These are phyloP conservation scores for Etheostoma spectabile DNA, from an alignment of 2,113 vertebrate species.

Conservation along the genomic window DNA sequence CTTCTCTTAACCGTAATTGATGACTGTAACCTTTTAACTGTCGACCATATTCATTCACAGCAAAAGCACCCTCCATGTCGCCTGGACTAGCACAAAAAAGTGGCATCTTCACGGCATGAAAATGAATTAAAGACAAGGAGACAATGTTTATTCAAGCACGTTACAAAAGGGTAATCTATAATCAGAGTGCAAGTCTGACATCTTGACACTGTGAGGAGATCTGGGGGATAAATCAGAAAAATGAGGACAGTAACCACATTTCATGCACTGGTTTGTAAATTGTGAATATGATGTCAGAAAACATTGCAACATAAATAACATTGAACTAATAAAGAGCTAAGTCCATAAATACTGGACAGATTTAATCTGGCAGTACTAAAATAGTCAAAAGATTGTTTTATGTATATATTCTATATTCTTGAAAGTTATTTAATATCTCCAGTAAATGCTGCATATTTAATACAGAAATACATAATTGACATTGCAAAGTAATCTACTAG, in stretches of 20 bases:
- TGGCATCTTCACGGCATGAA: slow-evolving; percentile 35
- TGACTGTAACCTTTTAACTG: slow-evolving; percentile 89
- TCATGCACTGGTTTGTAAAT: slow-evolving; percentile 46
- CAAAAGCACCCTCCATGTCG: slow-evolving; percentile 74
- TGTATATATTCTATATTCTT: too few relatives aligned
- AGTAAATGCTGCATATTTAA: not conserved
- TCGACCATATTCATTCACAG: slow-evolving; percentile 81
- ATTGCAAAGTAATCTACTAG: not conserved
- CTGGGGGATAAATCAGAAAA: slow-evolving; percentile 70
- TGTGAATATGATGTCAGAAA: slow-evolving; percentile 45
- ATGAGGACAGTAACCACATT: slow-evolving; percentile 50
- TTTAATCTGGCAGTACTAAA: slow-evolving; percentile 8
- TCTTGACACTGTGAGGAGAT: slow-evolving; percentile 59
- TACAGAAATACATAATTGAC: not conserved
- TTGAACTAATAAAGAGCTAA: slow-evolving; percentile 30
- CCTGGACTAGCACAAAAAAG: slow-evolving; percentile 56
- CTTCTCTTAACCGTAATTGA: slow-evolving; percentile 88
- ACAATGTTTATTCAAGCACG: slow-evolving; percentile 65
- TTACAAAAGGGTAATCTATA: slow-evolving; percentile 78
- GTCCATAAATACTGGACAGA: not conserved
- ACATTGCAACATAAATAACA: slow-evolving; percentile 3
- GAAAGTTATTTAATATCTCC: not conserved
- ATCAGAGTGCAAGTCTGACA: slow-evolving; percentile 61
- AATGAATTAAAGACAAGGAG: slow-evolving; percentile 66
- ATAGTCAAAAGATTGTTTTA: not conserved